Evolutionary conservation across 2,797 vertebrate species (phyloP).

Genomic region (Etheostoma nigrum): DNA sequence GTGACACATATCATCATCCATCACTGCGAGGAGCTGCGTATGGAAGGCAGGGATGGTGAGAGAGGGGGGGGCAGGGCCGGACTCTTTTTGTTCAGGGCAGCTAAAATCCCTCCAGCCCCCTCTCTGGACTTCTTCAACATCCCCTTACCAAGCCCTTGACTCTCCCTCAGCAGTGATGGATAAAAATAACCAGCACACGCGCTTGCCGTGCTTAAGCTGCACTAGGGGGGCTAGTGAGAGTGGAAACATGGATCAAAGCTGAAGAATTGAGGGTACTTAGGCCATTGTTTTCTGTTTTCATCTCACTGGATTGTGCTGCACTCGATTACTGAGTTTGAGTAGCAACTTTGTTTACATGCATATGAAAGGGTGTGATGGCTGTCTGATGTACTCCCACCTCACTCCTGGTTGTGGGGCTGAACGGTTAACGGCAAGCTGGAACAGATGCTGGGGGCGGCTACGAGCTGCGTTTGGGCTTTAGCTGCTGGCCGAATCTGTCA

Average conservation of each 20-base stretch:
- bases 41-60: conserved; percentile 64
- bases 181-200: conserved; percentile 80
- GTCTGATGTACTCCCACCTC: conserved; percentile 52
- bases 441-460: conserved; percentile 54
- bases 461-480: conserved; percentile 43
- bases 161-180: conserved; percentile 70
- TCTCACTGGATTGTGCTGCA: conserved; percentile 79
- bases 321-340: conserved; percentile 73
- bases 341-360: conserved; percentile 83
- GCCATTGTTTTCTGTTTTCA: conserved; percentile 70
- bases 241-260: conserved; percentile 62
- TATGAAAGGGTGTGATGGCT: conserved; percentile 70
- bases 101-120: conserved; percentile 84
- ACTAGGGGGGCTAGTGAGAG: conserved; percentile 66
- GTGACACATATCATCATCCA: conserved; percentile 86
- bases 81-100: conserved; percentile 86
- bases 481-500: conserved; percentile 68
- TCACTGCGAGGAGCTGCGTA: conserved; percentile 63
- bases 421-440: conserved; percentile 41
- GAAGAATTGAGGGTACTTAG: conserved; percentile 72
- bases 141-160: conserved; percentile 62
- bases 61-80: conserved; percentile 74
- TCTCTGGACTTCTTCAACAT: conserved; percentile 65
- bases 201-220: conserved; percentile 76
- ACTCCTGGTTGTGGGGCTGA: conserved; percentile 40